Percentiles rank a stretch among this genome's conserved stretches.
Conservation (phyloP, 2,113 vertebrate species). For the Malurus melanocephalus region DNA sequence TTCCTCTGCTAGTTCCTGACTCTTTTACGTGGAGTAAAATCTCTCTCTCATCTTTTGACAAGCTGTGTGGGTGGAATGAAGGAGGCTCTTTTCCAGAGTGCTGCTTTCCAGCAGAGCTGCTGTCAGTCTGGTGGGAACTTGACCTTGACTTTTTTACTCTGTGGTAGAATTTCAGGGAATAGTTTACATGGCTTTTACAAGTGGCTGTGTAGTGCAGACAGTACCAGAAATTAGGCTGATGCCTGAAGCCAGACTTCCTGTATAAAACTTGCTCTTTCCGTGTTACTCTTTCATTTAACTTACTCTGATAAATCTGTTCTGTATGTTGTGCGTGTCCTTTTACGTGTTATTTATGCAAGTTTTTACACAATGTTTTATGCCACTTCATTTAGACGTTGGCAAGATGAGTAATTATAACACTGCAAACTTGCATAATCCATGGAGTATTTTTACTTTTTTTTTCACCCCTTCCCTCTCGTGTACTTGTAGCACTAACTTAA, state of each 20-base stretch:
- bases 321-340: neutral
- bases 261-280: neutral
- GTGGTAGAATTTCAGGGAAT: slow-evolving; percentile 5
- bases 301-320: neutral
- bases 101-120: neutral
- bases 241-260: neutral
- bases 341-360: neutral
- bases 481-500: neutral
- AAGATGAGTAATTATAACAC: neutral
- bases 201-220: neutral
- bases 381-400: neutral
- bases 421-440: neutral
- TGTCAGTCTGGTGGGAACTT: neutral
- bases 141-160: slow-evolving; percentile 8
- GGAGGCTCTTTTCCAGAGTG: neutral
- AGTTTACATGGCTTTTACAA: neutral
- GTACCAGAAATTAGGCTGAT: neutral
- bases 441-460: neutral
- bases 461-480: accelerated
- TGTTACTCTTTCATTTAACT: neutral
- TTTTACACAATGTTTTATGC: neutral
- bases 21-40: neutral
- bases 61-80: neutral
- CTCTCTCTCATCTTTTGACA: neutral
- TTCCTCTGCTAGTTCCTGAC: neutral